A percentile compares a stretch with the other conserved stretches of the same genome.
Evolutionary conservation across 1,140 invertebrate genomes (phyloP).

Genomic region (Colletes gigas): DNA sequence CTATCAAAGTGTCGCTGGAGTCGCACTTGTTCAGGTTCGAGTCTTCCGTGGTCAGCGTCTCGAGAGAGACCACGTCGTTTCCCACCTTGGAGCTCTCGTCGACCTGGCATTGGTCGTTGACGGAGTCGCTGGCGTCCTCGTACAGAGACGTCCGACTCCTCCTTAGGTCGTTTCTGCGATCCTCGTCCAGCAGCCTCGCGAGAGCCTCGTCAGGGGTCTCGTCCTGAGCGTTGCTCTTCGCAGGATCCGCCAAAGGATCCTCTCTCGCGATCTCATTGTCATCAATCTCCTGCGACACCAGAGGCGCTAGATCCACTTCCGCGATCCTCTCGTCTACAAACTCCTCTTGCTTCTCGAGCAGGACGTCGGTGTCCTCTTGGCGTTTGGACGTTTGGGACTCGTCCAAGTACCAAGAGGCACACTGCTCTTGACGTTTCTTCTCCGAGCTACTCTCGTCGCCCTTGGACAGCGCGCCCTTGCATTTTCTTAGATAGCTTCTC

Average conservation of each 20-base stretch:
- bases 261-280: not conserved
- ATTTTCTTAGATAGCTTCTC: slow-evolving; percentile 80
- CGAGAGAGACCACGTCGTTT: slow-evolving; percentile 39
- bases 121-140: slow-evolving; percentile 67
- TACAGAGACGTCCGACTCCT: slow-evolving; percentile 66
- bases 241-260: slow-evolving; percentile 15
- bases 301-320: slow-evolving; percentile 1
- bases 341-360: slow-evolving; percentile 42
- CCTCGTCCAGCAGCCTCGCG: slow-evolving; percentile 44
- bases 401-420: slow-evolving; percentile 77
- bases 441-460: slow-evolving; percentile 71
- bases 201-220: slow-evolving; percentile 17
- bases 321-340: slow-evolving; percentile 30
- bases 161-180: slow-evolving; percentile 43
- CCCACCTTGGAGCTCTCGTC: slow-evolving; percentile 17
- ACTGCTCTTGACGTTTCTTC: slow-evolving; percentile 66
- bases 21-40: slow-evolving; percentile 74
- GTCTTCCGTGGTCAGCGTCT: slow-evolving; percentile 52
- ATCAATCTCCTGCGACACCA: slow-evolving; percentile 20
- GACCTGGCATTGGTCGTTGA: slow-evolving; percentile 22
- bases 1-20: slow-evolving; percentile 75
- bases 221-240: slow-evolving; percentile 16
- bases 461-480: slow-evolving; percentile 77
- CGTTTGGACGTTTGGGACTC: slow-evolving; percentile 31
- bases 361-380: slow-evolving; percentile 29